phyloP scores from a whole-genome alignment of 2,797 vertebrate genomes.

The Squalus acanthias region DNA sequence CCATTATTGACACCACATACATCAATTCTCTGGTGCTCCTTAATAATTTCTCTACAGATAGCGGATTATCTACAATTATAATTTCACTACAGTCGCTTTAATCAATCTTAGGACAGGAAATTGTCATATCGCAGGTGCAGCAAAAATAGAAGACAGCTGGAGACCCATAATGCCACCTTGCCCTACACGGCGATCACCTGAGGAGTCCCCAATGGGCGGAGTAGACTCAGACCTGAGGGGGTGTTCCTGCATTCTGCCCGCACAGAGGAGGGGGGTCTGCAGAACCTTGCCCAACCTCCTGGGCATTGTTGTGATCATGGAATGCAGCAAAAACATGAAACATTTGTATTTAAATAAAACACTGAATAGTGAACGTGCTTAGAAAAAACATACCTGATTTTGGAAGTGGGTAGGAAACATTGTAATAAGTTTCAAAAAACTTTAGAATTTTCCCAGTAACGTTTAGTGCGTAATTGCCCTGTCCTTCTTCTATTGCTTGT shows the following conservation, averaged over 20 bases:
- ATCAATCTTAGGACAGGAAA: background rate
- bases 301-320: too few relatives aligned
- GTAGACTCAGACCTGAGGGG: too few relatives aligned
- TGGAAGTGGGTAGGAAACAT: slow-evolving; percentile 64
- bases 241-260: too few relatives aligned
- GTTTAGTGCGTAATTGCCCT: slow-evolving; percentile 64
- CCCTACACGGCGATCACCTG: too few relatives aligned
- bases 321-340: background rate
- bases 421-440: slow-evolving; percentile 70
- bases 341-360: background rate
- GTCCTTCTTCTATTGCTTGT: slow-evolving; percentile 53
- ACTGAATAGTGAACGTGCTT: background rate
- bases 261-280: too few relatives aligned
- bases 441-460: slow-evolving; percentile 67
- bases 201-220: too few relatives aligned
- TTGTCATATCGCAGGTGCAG: background rate
- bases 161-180: background rate
- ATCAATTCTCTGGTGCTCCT: too few relatives aligned
- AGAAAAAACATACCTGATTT: slow-evolving; percentile 69
- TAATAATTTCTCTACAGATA: too few relatives aligned
- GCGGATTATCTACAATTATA: background rate
- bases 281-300: too few relatives aligned
- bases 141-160: background rate
- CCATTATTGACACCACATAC: background rate
- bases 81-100: background rate